phyloP scores from a whole-genome alignment of 2,113 vertebrate genomes.

The Nasalis larvatus region DNA sequence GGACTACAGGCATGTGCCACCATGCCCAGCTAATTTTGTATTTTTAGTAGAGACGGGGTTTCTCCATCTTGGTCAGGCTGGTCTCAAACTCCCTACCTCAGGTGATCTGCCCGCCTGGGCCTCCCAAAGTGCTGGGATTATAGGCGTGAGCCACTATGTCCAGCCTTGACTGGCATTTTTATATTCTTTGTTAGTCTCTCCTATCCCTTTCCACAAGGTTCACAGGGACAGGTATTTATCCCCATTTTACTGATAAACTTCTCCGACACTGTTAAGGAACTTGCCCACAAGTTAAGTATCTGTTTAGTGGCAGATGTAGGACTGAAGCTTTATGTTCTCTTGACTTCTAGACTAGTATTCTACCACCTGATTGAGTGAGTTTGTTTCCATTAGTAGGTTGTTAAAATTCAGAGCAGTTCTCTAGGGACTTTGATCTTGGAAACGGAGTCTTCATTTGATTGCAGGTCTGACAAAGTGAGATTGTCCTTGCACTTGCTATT shows the following conservation, averaged over 20 bases:
- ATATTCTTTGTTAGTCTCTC: constrained; percentile 18
- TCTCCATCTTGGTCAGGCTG: no score
- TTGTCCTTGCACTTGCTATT: not conserved
- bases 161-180: not conserved
- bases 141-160: no score
- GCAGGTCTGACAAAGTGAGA: not conserved
- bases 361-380: not conserved
- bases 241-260: not conserved
- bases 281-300: not conserved
- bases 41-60: no score
- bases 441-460: constrained; percentile 1
- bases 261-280: not conserved
- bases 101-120: no score
- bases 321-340: not conserved
- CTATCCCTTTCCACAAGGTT: not conserved
- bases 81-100: no score
- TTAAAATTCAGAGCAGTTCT: constrained; percentile 28
- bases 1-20: no score
- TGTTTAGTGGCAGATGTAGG: not conserved
- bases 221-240: not conserved
- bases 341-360: not conserved
- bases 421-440: constrained; percentile 18
- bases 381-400: not conserved
- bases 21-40: no score
- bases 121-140: no score